phyloP scores from a whole-genome alignment of 2,888 invertebrate genomes.

The Apodemia hepburni region DNA sequence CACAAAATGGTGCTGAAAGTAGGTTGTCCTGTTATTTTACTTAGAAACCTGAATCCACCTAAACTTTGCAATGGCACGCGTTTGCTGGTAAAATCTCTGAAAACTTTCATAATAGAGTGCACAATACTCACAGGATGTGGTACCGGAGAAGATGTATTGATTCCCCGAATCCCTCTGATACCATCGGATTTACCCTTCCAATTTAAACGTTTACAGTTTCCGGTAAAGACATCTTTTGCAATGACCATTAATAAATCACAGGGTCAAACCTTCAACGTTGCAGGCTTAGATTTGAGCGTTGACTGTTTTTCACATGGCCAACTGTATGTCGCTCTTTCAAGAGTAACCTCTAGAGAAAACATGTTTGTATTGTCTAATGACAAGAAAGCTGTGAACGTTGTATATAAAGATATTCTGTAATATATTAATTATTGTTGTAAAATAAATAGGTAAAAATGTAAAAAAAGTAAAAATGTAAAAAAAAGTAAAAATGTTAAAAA shows the following conservation, averaged over 20 bases:
- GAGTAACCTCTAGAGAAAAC: slow-evolving; percentile 12
- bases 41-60: slow-evolving; percentile 33
- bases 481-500: neutral
- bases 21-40: slow-evolving; percentile 35
- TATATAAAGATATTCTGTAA: slow-evolving; percentile 9
- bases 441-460: slow-evolving; percentile 3
- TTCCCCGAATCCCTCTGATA: slow-evolving; percentile 32
- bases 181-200: slow-evolving; percentile 34
- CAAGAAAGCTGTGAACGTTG: slow-evolving; percentile 10
- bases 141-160: slow-evolving; percentile 30
- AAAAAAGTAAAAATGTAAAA: slow-evolving; percentile 2
- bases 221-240: slow-evolving; percentile 30
- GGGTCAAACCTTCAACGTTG: slow-evolving; percentile 27
- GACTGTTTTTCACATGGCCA: slow-evolving; percentile 27
- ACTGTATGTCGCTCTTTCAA: slow-evolving; percentile 18
- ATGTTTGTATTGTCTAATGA: slow-evolving; percentile 5
- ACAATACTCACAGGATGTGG: slow-evolving; percentile 36
- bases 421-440: slow-evolving; percentile 1
- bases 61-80: slow-evolving; percentile 35
- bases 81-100: slow-evolving; percentile 32
- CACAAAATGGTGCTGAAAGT: slow-evolving; percentile 36
- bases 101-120: slow-evolving; percentile 37
- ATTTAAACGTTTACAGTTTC: slow-evolving; percentile 34
- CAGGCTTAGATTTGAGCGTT: slow-evolving; percentile 26
- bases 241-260: slow-evolving; percentile 29